phyloP scores from a whole-genome alignment of 2,113 vertebrate species.

The Mesembrinibis cayennensis region DNA sequence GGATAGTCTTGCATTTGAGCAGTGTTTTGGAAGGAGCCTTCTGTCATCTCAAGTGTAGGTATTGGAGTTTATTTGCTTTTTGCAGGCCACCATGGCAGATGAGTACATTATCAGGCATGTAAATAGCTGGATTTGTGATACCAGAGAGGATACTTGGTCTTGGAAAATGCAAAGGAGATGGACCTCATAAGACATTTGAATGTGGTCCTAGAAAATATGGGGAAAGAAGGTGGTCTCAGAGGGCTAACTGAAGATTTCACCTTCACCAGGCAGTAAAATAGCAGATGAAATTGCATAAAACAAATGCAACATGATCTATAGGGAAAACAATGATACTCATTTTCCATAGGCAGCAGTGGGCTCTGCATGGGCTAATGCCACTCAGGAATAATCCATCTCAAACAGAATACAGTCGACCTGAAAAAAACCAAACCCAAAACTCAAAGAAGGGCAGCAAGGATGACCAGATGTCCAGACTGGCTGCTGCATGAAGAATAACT shows the following conservation, averaged over 20 bases:
- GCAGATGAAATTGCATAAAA: neutral
- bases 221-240: neutral
- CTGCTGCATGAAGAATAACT: neutral
- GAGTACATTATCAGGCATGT: neutral
- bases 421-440: neutral
- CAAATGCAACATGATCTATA: neutral
- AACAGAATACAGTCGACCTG: neutral
- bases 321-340: neutral
- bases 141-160: neutral
- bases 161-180: neutral
- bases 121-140: neutral
- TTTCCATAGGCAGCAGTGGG: neutral
- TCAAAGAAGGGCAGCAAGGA: neutral
- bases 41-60: neutral
- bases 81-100: neutral
- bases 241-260: neutral
- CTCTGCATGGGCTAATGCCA: neutral
- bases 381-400: neutral
- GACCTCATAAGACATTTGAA: neutral
- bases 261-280: neutral
- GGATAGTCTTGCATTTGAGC: neutral
- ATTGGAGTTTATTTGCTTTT: neutral
- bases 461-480: neutral
- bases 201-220: neutral
- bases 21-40: neutral